phyloP scores from a whole-genome alignment of 2,797 vertebrate species.

The Gymnoscopelus braueri region DNA sequence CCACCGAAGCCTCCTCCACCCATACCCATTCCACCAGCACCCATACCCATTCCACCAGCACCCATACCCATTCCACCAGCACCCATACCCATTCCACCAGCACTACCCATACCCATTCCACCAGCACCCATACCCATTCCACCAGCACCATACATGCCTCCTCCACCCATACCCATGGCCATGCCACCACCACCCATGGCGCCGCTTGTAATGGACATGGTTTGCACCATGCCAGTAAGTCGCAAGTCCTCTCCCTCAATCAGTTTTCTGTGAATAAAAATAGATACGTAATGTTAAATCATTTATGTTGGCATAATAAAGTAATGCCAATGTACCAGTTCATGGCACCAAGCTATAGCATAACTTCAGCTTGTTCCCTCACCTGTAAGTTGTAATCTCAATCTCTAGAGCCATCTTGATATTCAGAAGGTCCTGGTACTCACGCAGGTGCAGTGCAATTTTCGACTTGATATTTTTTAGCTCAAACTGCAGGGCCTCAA shows the following conservation, averaged over 20 bases:
- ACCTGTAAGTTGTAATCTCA: conserved; percentile 86
- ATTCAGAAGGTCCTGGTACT: conserved; percentile 84
- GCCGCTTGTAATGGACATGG: conserved; percentile 68
- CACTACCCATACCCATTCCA: conserved; percentile 19
- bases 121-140: conserved; percentile 15
- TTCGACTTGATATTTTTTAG: conserved; percentile 81
- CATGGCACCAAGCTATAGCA: not conserved
- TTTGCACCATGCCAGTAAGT: conserved; percentile 72
- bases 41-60: conserved; percentile 5
- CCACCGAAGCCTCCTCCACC: conserved; percentile 7
- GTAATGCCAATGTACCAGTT: not conserved
- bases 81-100: conserved; percentile 15
- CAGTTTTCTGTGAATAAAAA: conserved; percentile 73
- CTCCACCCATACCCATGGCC: conserved; percentile 41
- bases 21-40: not conserved
- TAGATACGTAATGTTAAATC: too few relatives aligned
- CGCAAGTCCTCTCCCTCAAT: conserved; percentile 83
- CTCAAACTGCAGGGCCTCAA: conserved; percentile 79
- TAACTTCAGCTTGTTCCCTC: not conserved
- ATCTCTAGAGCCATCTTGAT: conserved; percentile 85
- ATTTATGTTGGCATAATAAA: too few relatives aligned
- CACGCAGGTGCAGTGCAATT: conserved; percentile 79
- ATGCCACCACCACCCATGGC: conserved; percentile 57
- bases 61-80: conserved; percentile 15
- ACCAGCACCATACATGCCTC: conserved; percentile 12